Base-by-base conservation (phyloP, 2,113 vertebrate genomes). In the Phyllostomus hastatus region DNA sequence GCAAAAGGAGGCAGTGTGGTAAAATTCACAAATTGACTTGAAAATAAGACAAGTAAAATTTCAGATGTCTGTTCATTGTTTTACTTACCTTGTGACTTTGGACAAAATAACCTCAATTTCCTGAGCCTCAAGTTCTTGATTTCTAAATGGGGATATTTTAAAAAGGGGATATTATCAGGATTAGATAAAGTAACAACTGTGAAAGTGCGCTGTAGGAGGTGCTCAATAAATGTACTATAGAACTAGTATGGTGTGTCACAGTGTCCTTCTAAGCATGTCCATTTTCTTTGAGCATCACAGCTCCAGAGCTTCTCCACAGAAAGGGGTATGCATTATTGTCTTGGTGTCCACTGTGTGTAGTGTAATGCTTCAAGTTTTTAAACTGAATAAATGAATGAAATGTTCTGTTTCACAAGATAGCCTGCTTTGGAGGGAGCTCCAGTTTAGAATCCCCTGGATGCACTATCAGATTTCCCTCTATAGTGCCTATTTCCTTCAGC, bases 161-260 rank as follows among this genome's bases (percentile, higher is more conserved):
- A 57, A 57, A 57, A 57, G 64, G 52, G 15, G 8, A 78, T 70
- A 88, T 88, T 91, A 24, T 33, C 26, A n/a, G 59, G 28, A 64
- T 70, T 90, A 88, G 83, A 69, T 76, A 35, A 92, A 96, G 50
- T 94, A 80, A 87, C 54, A 91, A 59, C 50, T 84, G n/a, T 61
- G 54, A 86, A 90, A 70, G 10, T 75, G 10, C 64, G 83, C 92
- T 75, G 38, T 43, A 72, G 46, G 85, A 78, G 69, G 28, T 70
- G 28, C 38, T 61, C 52, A 76, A 33, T 43, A 83, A 57, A 19
- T 87, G 10, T 78, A 67, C 22, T 67, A 8, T 35, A 70, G 31
- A 82, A 20, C 14, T 91, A 20, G 50, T 66, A 66, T 82, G 79
- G 46, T 88, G 14, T 89, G 20, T 78, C 35, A 35, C 54, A 46